Evolutionary conservation across 2,797 vertebrate species (phyloP).

Genomic region (Amblyopsis hoosieri): DNA sequence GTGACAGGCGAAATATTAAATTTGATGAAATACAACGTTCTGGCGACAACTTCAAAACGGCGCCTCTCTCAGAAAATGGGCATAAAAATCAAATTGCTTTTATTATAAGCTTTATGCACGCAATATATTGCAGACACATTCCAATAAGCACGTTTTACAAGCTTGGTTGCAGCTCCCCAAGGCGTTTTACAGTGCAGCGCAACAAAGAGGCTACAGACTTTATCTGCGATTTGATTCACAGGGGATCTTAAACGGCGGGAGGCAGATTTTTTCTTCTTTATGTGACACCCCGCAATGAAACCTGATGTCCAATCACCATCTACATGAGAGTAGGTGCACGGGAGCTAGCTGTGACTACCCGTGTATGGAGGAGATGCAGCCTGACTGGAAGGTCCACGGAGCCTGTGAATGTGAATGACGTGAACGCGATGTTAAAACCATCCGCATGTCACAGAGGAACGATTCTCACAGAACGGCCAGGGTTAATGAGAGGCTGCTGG

Average conservation of each 20-base stretch:
- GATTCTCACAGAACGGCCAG: conserved; percentile 66
- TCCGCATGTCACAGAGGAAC: conserved; percentile 66
- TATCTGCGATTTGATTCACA: neutral
- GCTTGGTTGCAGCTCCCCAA: conserved; percentile 4
- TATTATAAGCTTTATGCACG: conserved; percentile 27
- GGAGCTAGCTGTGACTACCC: conserved; percentile 40
- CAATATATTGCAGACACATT: neutral
- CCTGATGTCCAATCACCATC: conserved; percentile 32
- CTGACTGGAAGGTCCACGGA: conserved; percentile 52
- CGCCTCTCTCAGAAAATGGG: conserved; percentile 17
- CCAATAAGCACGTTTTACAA: conserved; percentile 15
- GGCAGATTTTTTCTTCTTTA: conserved; percentile 35
- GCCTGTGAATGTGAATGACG: conserved; percentile 61
- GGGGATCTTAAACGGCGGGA: neutral
- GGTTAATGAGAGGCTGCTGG: conserved; percentile 54
- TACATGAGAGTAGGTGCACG: conserved; percentile 45
- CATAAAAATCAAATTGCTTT: conserved; percentile 14
- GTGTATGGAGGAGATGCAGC: conserved; percentile 56
- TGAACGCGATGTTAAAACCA: conserved; percentile 66
- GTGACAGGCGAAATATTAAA: conserved; percentile 36
- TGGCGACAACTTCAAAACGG: conserved; percentile 23
- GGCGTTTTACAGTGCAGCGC: conserved; percentile 2
- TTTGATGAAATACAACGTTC: conserved; percentile 24
- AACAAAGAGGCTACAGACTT: conserved; percentile 9
- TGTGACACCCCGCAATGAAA: conserved; percentile 25